These are phyloP conservation scores for Eubucco bourcierii DNA, from an alignment of 2,113 vertebrate genomes.

Conservation along the genomic window DNA sequence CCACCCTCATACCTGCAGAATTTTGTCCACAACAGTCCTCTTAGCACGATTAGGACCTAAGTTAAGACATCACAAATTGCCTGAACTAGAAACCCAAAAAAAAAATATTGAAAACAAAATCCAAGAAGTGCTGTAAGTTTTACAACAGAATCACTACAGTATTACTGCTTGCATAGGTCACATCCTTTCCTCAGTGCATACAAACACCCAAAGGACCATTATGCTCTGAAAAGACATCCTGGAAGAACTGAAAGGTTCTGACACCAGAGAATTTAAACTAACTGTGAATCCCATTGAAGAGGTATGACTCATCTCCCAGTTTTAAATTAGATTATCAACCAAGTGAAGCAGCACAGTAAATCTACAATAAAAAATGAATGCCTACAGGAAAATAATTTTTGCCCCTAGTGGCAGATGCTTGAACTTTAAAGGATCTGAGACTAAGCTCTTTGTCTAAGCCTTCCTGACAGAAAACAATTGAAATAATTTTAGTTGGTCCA, in stretches of 20 bases:
- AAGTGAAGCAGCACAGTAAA: conserved; percentile 40
- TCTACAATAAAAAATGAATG: conserved; percentile 60
- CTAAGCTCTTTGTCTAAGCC: conserved; percentile 70
- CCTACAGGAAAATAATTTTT: conserved; percentile 71
- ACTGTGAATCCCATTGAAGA: conserved; percentile 66
- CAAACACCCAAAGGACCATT: not conserved
- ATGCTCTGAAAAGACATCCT: conserved; percentile 16
- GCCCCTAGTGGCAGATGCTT: conserved; percentile 73
- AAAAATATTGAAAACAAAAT: conserved; percentile 10
- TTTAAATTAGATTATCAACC: conserved; percentile 70
- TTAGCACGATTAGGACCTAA: not conserved
- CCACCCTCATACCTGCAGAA: not conserved
- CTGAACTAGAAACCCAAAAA: conserved; percentile 48
- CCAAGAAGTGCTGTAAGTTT: not conserved
- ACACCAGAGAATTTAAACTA: conserved; percentile 55
- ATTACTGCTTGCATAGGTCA: not conserved
- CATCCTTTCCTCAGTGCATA: not conserved
- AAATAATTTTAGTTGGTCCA: conserved; percentile 55
- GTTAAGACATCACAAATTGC: not conserved
- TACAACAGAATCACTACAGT: not conserved
- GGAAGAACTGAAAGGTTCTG: conserved; percentile 43
- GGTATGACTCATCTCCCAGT: conserved; percentile 66
- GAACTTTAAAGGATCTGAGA: conserved; percentile 71
- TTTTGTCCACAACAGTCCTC: not conserved
- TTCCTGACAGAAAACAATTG: conserved; percentile 62